Conservation (phyloP, 1,140 invertebrate genomes). For the Ridgeia piscesae region DNA sequence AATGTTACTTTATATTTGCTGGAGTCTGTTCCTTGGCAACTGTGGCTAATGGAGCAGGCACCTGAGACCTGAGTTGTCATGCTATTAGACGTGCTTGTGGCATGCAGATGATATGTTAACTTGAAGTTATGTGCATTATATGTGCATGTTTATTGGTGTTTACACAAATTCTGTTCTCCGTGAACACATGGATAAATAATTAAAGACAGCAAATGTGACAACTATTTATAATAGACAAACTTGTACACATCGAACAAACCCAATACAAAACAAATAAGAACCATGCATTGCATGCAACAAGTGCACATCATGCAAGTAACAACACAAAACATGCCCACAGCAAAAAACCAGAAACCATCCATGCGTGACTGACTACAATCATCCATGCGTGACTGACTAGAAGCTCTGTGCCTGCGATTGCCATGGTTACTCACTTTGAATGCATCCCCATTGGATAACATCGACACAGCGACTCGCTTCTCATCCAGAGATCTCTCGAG, state of each 20-base stretch:
- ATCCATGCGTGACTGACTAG: background rate
- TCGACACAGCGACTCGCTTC: background rate
- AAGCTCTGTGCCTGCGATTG: background rate
- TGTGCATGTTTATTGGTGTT: background rate
- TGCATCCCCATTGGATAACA: background rate
- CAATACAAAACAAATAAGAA: background rate
- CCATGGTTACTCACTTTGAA: background rate
- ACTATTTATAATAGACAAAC: background rate
- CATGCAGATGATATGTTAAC: too few relatives aligned
- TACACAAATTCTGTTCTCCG: background rate
- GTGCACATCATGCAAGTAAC: background rate
- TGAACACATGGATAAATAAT: background rate
- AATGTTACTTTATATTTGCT: too few relatives aligned
- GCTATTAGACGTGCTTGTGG: too few relatives aligned
- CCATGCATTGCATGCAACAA: background rate
- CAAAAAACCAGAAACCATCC: background rate
- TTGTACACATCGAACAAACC: background rate
- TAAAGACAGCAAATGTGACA: background rate
- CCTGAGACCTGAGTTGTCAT: background rate
- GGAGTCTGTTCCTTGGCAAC: too few relatives aligned
- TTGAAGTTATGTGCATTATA: background rate
- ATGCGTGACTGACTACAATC: background rate
- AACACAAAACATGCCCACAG: background rate
- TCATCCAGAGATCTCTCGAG: slow-evolving; percentile 13
- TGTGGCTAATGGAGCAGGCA: too few relatives aligned